A percentile compares a stretch with the other conserved stretches of the same genome.
These are phyloP conservation scores for Perizoma affinitatum DNA, from an alignment of 2,888 invertebrate species.

Conservation along the genomic window DNA sequence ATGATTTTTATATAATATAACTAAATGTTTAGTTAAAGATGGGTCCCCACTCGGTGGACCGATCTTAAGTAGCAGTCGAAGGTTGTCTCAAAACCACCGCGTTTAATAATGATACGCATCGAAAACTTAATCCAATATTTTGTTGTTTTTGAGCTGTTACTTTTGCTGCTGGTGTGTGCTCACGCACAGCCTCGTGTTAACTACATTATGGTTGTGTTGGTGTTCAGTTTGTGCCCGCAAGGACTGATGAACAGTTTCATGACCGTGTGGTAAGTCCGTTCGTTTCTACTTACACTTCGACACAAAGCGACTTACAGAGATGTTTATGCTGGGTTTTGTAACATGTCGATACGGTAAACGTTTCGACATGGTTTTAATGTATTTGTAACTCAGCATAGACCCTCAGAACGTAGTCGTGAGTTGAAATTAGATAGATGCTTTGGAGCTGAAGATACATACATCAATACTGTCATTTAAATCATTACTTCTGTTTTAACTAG, in stretches of 20 bases:
- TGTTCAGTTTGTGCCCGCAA: slow-evolving; percentile 92
- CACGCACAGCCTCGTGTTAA: slow-evolving; percentile 60
- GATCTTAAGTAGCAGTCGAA: too few relatives aligned
- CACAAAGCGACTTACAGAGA: slow-evolving; percentile 20
- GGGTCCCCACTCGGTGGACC: too few relatives aligned
- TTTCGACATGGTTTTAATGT: too few relatives aligned
- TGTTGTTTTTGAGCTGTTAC: slow-evolving; percentile 41
- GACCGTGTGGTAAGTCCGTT: slow-evolving; percentile 92
- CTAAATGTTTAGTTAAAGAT: too few relatives aligned
- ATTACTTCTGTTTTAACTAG: slow-evolving; percentile 6
- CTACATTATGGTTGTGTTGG: slow-evolving; percentile 83
- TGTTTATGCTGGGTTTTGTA: background rate
- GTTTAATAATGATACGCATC: too few relatives aligned
- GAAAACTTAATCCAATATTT: too few relatives aligned
- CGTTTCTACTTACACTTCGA: slow-evolving; percentile 37
- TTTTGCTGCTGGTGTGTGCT: slow-evolving; percentile 65
- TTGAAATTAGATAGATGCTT: background rate
- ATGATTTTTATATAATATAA: too few relatives aligned
- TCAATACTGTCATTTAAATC: slow-evolving; percentile 5
- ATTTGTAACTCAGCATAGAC: too few relatives aligned
- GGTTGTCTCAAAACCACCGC: too few relatives aligned
- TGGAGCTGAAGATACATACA: slow-evolving; percentile 15
- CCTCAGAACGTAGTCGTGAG: too few relatives aligned
- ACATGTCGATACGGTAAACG: too few relatives aligned
- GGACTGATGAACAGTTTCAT: slow-evolving; percentile 95